These are phyloP conservation scores for Cynopterus sphinx DNA, from an alignment of 2,797 vertebrate genomes.

Conservation along the genomic window DNA sequence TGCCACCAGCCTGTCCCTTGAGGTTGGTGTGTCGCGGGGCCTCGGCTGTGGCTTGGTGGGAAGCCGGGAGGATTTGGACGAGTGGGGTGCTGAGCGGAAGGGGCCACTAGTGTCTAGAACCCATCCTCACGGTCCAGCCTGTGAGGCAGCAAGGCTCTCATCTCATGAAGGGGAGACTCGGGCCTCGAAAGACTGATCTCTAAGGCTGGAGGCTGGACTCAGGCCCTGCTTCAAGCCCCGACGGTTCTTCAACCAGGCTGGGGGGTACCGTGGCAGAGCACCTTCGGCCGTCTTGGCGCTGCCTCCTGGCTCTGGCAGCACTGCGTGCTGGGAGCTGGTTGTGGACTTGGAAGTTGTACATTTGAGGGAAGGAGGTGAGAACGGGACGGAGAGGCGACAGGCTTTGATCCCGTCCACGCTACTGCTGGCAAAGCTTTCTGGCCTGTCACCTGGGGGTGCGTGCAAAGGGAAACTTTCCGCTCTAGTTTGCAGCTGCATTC, in stretches of 20 bases:
- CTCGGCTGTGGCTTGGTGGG: background rate
- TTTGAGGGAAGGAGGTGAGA: background rate
- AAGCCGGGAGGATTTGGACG: background rate
- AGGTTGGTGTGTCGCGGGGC: accelerated
- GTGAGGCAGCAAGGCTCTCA: background rate
- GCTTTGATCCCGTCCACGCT: background rate
- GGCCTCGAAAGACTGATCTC: background rate
- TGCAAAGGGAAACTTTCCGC: constrained; percentile 27
- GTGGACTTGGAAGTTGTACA: background rate
- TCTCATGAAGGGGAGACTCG: accelerated
- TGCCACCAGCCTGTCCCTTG: background rate
- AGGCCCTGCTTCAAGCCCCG: background rate
- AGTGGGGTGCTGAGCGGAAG: accelerated
- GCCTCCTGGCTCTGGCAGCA: background rate
- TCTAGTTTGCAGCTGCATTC: constrained; percentile 56
- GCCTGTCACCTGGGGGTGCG: background rate
- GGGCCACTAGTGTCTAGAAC: background rate
- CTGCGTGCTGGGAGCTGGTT: background rate
- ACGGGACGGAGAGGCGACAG: background rate
- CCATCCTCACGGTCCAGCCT: accelerated
- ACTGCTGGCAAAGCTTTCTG: background rate
- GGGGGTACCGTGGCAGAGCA: background rate
- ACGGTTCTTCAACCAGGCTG: background rate
- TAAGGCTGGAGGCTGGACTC: background rate
- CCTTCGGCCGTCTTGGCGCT: background rate